phyloP scores from a whole-genome alignment of 2,888 invertebrate genomes.

The Mechanitis mazaeus region DNA sequence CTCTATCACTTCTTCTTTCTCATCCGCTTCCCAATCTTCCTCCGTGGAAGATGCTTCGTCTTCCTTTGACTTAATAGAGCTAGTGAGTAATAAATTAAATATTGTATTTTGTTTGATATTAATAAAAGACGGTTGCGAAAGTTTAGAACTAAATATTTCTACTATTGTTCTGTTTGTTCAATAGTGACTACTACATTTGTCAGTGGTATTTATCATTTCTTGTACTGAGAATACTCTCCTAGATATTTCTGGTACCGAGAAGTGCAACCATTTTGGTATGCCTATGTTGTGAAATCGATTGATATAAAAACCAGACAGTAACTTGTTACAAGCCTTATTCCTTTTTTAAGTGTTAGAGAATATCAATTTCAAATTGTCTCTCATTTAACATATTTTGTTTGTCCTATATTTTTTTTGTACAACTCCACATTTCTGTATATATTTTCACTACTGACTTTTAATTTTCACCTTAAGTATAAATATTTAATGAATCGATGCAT shows the following conservation, averaged over 20 bases:
- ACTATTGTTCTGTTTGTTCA: not conserved
- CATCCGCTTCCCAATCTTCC: constrained; percentile 71
- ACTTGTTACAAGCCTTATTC: not conserved
- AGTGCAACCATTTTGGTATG: not conserved
- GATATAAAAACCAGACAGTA: too few species aligned
- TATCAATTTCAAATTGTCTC: not conserved
- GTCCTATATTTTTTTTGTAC: too few species aligned
- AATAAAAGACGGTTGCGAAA: not conserved
- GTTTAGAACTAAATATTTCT: not conserved
- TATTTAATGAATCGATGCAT: not conserved
- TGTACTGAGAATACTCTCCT: not conserved
- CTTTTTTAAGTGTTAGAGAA: not conserved
- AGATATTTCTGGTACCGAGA: not conserved
- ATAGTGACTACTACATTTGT: not conserved
- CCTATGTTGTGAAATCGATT: not conserved
- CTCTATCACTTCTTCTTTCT: constrained; percentile 61
- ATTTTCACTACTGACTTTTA: constrained; percentile 1
- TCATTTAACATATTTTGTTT: too few species aligned
- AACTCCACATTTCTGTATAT: constrained; percentile 3
- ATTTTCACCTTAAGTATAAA: not conserved
- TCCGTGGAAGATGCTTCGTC: constrained; percentile 67
- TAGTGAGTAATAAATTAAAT: constrained; percentile 31
- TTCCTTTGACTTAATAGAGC: constrained; percentile 67
- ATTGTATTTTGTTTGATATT: not conserved
- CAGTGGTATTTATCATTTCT: not conserved